Evolutionary conservation across 2,113 vertebrate species (phyloP).

Genomic region (Xiphorhynchus elegans): DNA sequence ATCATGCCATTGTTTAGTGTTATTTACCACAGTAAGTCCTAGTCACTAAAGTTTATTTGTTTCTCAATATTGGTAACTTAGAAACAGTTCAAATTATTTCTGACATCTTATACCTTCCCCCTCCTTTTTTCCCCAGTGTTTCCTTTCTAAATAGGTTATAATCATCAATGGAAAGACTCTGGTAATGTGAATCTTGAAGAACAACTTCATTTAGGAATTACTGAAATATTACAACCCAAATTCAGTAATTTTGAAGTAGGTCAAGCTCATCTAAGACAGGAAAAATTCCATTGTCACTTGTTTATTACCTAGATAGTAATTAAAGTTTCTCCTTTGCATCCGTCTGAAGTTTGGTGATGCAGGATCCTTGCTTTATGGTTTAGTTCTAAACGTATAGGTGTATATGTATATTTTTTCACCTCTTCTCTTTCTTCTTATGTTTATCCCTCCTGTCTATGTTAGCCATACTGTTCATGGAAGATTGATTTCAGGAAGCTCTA

Average conservation of each 20-base stretch:
- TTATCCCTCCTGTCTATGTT: neutral
- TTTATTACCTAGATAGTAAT: neutral
- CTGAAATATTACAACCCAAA: neutral
- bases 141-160: neutral
- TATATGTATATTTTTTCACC: neutral
- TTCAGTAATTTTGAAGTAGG: neutral
- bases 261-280: neutral
- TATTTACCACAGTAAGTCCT: neutral
- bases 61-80: neutral
- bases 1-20: neutral
- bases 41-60: neutral
- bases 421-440: neutral
- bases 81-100: neutral
- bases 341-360: neutral
- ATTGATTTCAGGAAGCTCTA: slow-evolving; percentile 45
- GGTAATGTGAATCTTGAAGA: neutral
- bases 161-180: neutral
- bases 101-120: neutral
- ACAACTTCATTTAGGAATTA: neutral
- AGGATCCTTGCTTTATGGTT: neutral
- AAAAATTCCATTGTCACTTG: neutral
- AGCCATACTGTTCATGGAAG: neutral
- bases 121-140: neutral
- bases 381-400: neutral
- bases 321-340: neutral